Evolutionary conservation across 2,888 invertebrate species (phyloP), one percentile per base, ranked within the genome.

Genomic region (Tetragonisca angustula): DNA sequence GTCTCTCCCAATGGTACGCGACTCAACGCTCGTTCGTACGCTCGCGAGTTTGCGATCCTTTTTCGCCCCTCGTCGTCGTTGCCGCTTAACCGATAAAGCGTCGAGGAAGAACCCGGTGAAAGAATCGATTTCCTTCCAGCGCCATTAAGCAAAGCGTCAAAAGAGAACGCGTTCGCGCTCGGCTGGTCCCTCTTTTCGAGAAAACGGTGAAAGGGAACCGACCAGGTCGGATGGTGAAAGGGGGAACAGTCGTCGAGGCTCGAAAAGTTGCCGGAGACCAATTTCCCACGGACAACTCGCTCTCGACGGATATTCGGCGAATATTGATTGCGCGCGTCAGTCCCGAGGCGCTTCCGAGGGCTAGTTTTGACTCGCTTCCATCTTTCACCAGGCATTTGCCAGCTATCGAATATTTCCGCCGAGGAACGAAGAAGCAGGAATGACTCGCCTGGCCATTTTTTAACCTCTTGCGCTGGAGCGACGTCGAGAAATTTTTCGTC

Each of bases 211-310:
- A 75, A 69, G 54, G 76, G 65, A 36, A 54, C 27, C 49, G 64
- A 49, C 52, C 68, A n/a, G 17, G 13, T 32, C 62, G 62, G 62
- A 49, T 81, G 79, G 78, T 88, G 80, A 88, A 88, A 79, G 83
- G 2, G 84, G 74, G 85, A 80, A 80, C 69, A 67, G 76, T 88
- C 83, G 78, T 82, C 72, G 83, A 77, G 76, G 80, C 83, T 85
- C 78, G 70, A 54, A 74, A 77, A 64, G 67, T 61, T 74, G 76
- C 64, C 76, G 61, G 43, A 68, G 83, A 73, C 54, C 72, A 65
- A 85, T 85, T 88, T 89, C 85, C 75, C 79, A 88, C 83, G 83
- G 62, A 71, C 83, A 27, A 32, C 52, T 89, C 81, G 65, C 81
- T 85, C 43, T 43, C 43, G 43, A 9, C 83, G 76, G 73, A 78